Evolutionary conservation across 2,888 invertebrate genomes (phyloP).

Genomic region (Iselma pallidipennis): DNA sequence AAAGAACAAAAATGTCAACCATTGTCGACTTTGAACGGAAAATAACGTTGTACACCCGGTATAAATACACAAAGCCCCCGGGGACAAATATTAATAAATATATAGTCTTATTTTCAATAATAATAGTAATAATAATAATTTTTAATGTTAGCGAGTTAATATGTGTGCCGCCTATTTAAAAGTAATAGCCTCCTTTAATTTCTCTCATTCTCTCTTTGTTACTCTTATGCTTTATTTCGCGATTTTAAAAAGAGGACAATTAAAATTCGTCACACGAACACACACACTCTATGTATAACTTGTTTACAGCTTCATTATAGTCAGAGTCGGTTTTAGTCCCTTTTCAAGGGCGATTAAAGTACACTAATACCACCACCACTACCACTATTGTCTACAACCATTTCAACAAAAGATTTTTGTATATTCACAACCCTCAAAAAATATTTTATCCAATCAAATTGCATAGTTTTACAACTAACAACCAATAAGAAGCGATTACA

Average conservation of each 20-base stretch:
- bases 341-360: neutral
- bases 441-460: too few species aligned
- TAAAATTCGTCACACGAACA: neutral
- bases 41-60: too few species aligned
- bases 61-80: too few species aligned
- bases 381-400: neutral
- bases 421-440: neutral
- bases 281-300: neutral
- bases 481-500: neutral
- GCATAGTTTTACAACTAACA: neutral
- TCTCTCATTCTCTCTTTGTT: neutral
- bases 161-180: too few species aligned
- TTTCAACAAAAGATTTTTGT: neutral
- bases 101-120: too few species aligned
- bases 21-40: too few species aligned
- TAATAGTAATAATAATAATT: too few species aligned
- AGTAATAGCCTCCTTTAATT: too few species aligned
- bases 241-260: too few species aligned
- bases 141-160: too few species aligned
- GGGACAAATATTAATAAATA: too few species aligned
- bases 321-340: neutral
- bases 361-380: neutral
- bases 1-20: too few species aligned
- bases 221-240: neutral
- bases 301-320: neutral